Evolutionary conservation across 2,888 invertebrate genomes (phyloP), one percentile per base, ranked within the genome.

Genomic region (Charanyca ferruginea): DNA sequence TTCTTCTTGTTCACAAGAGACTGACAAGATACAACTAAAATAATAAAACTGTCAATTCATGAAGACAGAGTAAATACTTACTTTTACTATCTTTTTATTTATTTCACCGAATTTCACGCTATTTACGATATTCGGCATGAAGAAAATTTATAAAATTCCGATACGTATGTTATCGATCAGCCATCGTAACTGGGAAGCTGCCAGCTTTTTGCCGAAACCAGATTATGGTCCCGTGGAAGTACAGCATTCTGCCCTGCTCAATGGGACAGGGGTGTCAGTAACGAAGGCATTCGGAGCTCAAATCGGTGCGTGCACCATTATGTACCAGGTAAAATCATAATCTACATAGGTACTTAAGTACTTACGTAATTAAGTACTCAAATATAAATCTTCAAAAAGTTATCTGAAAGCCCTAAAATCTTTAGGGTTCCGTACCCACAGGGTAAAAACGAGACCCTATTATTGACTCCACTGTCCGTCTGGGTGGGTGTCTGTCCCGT

Each of bases 281-380:
- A 87, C 90, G 0, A 90, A 87, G 60, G 81, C 86, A 0, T 20
- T 82, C 16, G 94, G 93, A 0, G 66, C 88, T 0, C 87, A 84
- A n/a, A 88, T 93, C 1, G 86, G 87, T 0, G 86, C 93, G 1
- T 92, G 93, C 73, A 94, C 94, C 45, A 82, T 95, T 9, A 91
- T 95, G 93, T 94, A 83, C 66, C 93, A 93, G 91, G 94, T 94
- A 70, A 68, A 48, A n/a, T n/a, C n/a, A n/a, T 41, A 16, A 25
- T 25, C 25, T 25, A 25, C 25, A 25, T 25, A 25, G 6, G 9
- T 11, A 32, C 32, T 9, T 1, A 8, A 32, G 9, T 28, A 28
- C 8, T 28, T 8, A 28, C n/a, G 9, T 11, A 32, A 8, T 9
- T 1, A 8, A 32, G 9, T 28, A 28, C 8, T 28, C 28, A 28